Evolutionary conservation across 2,113 vertebrate species (phyloP).

Genomic region (Pseudopipra pipra): DNA sequence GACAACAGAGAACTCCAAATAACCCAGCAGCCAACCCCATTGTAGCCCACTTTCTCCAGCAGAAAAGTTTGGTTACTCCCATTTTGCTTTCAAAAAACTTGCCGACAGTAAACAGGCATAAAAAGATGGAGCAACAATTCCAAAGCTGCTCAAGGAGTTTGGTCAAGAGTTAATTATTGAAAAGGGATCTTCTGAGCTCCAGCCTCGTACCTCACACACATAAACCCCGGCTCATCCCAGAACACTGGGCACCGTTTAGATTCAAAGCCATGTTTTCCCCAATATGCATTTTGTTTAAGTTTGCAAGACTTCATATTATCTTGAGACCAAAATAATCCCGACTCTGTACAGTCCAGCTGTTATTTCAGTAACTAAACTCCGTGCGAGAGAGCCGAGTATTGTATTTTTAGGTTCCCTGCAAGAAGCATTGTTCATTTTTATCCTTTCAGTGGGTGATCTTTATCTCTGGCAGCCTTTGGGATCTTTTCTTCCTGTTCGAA

Average conservation of each 20-base stretch:
- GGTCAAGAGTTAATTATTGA: background rate
- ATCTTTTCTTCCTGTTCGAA: constrained; percentile 45
- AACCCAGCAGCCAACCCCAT: background rate
- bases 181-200: background rate
- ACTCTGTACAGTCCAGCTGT: constrained; percentile 5
- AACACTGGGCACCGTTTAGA: background rate
- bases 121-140: background rate
- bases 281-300: background rate
- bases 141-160: background rate
- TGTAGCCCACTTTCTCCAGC: background rate
- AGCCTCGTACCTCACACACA: background rate
- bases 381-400: background rate
- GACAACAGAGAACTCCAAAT: background rate
- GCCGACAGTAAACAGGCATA: background rate
- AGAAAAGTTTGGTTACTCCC: background rate
- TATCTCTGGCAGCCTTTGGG: constrained; percentile 59
- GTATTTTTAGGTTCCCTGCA: constrained; percentile 62
- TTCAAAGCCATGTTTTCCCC: background rate
- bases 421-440: constrained; percentile 63
- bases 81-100: background rate
- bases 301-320: background rate
- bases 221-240: background rate
- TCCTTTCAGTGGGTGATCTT: constrained; percentile 62
- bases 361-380: constrained; percentile 40
- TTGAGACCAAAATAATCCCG: constrained; percentile 20